Evolutionary conservation across 2,797 vertebrate genomes (phyloP).

Genomic region (Periparus ater): DNA sequence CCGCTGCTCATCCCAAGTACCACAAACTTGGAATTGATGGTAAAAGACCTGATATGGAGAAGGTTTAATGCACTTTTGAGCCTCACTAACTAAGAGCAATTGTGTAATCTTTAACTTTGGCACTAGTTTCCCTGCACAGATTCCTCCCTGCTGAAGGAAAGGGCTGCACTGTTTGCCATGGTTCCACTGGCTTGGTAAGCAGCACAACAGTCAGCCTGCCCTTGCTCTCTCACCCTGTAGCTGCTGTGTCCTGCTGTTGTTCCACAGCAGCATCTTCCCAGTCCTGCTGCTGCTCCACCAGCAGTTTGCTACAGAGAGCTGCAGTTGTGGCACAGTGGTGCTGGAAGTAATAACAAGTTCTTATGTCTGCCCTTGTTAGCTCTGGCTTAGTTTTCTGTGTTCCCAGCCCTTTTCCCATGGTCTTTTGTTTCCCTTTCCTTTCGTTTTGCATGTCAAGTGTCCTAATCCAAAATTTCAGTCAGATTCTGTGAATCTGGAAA

Average conservation of each 20-base stretch:
- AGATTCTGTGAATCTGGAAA: constrained; percentile 21
- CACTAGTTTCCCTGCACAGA: not conserved
- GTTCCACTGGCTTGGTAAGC: not conserved
- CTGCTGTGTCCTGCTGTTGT: not conserved
- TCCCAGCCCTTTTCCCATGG: not conserved
- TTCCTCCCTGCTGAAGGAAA: not conserved
- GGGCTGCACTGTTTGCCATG: not conserved
- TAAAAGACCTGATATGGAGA: not conserved
- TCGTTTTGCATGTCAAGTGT: not conserved
- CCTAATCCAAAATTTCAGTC: not conserved
- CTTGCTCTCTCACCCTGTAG: not conserved
- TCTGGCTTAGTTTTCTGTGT: not conserved
- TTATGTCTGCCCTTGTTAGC: not conserved
- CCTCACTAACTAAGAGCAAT: constrained; percentile 5
- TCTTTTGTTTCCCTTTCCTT: not conserved
- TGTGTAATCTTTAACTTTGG: not conserved
- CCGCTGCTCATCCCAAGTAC: not conserved
- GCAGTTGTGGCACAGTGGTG: not conserved
- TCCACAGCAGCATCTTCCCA: not conserved
- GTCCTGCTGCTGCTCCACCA: not conserved
- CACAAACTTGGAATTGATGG: not conserved
- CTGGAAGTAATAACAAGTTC: not conserved
- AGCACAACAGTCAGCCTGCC: not conserved
- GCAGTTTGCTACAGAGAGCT: not conserved
- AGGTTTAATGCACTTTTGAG: not conserved